Conservation (phyloP, 2,113 vertebrate species). For the Gallinago paraguaiae region DNA sequence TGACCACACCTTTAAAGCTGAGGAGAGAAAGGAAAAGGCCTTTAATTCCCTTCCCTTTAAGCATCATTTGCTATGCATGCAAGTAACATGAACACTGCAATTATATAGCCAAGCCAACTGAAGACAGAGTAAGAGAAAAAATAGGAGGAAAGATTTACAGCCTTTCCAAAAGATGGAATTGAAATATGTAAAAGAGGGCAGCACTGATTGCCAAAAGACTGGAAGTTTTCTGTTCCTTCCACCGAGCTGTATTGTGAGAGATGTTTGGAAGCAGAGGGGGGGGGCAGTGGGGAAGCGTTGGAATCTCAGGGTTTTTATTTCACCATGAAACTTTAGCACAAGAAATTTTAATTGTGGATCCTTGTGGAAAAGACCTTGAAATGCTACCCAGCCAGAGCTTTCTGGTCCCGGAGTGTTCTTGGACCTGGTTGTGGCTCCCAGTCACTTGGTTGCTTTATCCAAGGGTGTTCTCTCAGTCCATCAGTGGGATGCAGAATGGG, state of each 20-base stretch:
- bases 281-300: neutral
- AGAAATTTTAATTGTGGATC: conserved; percentile 76
- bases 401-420: conserved; percentile 43
- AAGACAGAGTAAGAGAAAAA: conserved; percentile 3
- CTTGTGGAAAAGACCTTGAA: conserved; percentile 73
- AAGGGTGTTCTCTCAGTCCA: neutral
- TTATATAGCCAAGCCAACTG: neutral
- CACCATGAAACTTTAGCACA: conserved; percentile 69
- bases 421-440: conserved; percentile 55
- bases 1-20: neutral
- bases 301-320: conserved; percentile 68
- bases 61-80: neutral
- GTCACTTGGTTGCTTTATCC: conserved; percentile 22
- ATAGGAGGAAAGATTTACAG: neutral
- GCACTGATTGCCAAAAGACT: conserved; percentile 34
- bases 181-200: conserved; percentile 46
- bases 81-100: neutral
- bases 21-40: neutral
- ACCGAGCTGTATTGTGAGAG: neutral
- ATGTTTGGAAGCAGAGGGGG: neutral
- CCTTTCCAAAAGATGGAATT: conserved; percentile 27
- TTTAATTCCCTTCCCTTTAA: neutral
- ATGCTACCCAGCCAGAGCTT: conserved; percentile 53
- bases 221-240: conserved; percentile 61
- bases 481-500: neutral